Percentiles rank a stretch among this genome's conserved stretches.
phyloP scores from a whole-genome alignment of 2,113 vertebrate genomes.

The Gymnobelideus leadbeateri region DNA sequence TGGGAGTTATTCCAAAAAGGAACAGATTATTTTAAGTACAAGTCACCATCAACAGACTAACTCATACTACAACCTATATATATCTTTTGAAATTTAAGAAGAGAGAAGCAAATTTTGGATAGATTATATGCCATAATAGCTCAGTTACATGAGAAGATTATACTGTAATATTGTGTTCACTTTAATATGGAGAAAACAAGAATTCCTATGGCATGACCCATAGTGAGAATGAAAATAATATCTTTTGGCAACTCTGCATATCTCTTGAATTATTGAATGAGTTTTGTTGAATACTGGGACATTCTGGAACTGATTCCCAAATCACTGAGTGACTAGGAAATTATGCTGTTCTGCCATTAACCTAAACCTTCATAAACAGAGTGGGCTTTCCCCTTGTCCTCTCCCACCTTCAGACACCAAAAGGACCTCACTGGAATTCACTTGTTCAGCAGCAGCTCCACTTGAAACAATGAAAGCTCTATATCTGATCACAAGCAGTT shows the following conservation, averaged over 20 bases:
- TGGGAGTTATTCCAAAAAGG: neutral
- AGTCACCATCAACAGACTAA: conserved; percentile 5
- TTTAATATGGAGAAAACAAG: conserved; percentile 26
- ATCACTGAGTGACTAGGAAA: conserved; percentile 40
- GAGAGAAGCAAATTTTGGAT: neutral
- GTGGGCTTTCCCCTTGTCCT: neutral
- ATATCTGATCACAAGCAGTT: conserved; percentile 86
- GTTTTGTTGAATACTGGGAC: conserved; percentile 13
- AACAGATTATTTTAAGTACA: neutral
- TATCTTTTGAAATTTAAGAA: neutral
- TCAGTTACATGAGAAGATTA: conserved; percentile 34
- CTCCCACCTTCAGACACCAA: conserved; percentile 40
- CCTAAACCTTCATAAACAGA: conserved; percentile 39
- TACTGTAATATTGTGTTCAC: conserved; percentile 30
- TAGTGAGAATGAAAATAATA: conserved; percentile 34
- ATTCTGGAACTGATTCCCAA: conserved; percentile 52
- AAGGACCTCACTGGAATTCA: conserved; percentile 60
- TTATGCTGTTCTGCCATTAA: conserved; percentile 22
- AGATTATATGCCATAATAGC: conserved; percentile 30
- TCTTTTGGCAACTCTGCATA: conserved; percentile 45
- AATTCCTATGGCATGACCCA: conserved; percentile 26
- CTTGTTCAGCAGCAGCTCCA: conserved; percentile 76
- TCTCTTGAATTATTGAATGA: conserved; percentile 57
- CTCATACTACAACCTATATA: neutral
- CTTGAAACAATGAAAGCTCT: conserved; percentile 84